Evolutionary conservation across 2,113 vertebrate genomes (phyloP).

Genomic region (Odontophorus gujanensis): DNA sequence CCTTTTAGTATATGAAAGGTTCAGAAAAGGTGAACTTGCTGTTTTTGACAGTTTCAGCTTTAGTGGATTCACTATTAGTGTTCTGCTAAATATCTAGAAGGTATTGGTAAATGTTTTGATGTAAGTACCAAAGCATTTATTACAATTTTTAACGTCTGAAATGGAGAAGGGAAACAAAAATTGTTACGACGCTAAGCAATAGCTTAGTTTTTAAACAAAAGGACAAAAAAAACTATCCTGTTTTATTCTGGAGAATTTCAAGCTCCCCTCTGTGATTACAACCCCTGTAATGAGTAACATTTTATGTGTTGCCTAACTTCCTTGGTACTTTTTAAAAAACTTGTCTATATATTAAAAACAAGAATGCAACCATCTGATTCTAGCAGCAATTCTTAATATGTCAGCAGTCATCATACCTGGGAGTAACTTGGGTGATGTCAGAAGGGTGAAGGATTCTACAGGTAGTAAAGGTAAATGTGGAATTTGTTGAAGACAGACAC

Average conservation of each 20-base stretch:
- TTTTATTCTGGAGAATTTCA: neutral
- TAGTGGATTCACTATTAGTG: neutral
- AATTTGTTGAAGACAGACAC: slow-evolving; percentile 91
- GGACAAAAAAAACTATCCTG: neutral
- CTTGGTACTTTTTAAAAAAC: neutral
- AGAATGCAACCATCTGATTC: neutral
- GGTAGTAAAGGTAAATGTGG: slow-evolving; percentile 96
- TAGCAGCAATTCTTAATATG: neutral
- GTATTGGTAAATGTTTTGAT: neutral
- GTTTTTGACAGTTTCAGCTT: neutral
- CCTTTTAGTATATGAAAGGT: neutral
- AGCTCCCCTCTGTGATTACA: neutral
- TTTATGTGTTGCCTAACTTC: neutral
- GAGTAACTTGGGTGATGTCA: slow-evolving; percentile 92
- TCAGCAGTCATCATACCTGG: slow-evolving; percentile 81
- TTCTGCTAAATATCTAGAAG: neutral
- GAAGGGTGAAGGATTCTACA: slow-evolving; percentile 95
- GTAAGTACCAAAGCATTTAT: neutral
- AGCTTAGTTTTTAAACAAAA: neutral
- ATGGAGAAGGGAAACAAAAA: neutral
- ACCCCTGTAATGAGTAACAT: neutral
- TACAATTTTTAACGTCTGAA: neutral
- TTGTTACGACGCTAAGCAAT: neutral
- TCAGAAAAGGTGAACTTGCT: neutral
- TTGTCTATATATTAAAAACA: neutral